Conservation (phyloP, 2,888 invertebrate genomes). For the Hypolimnas misippus region DNA sequence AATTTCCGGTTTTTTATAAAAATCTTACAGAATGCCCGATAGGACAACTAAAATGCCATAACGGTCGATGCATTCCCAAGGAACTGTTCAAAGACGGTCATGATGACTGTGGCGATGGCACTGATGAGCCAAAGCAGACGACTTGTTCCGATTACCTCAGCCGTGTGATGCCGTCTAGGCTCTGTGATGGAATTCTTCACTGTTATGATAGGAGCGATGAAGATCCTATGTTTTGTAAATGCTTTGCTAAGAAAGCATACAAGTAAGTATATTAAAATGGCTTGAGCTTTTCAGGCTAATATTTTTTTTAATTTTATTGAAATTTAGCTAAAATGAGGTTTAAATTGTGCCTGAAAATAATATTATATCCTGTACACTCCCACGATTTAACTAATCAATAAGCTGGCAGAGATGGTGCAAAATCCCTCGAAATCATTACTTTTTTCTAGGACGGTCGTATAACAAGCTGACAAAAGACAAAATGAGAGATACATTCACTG, state of each 20-base stretch:
- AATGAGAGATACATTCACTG: too few species aligned
- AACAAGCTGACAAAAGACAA: too few species aligned
- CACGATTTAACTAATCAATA: too few species aligned
- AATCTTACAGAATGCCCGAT: conserved; percentile 84
- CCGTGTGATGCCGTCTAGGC: conserved; percentile 86
- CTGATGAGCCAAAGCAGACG: conserved; percentile 87
- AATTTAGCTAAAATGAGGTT: too few species aligned
- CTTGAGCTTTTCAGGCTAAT: not conserved
- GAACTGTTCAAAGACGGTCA: conserved; percentile 87
- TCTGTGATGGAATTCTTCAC: conserved; percentile 91
- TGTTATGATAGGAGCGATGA: conserved; percentile 92
- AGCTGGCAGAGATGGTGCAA: too few species aligned
- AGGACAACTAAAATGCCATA: conserved; percentile 87
- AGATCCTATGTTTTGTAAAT: conserved; percentile 85
- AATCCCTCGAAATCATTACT: too few species aligned
- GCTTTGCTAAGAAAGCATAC: conserved; percentile 71
- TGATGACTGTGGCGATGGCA: conserved; percentile 88
- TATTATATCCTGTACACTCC: too few species aligned
- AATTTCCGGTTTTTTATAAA: not conserved
- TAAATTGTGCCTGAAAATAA: too few species aligned
- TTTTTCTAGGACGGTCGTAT: too few species aligned
- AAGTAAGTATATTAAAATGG: conserved; percentile 53
- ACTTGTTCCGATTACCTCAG: conserved; percentile 87
- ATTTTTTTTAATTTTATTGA: too few species aligned
- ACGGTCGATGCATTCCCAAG: conserved; percentile 88